Base-by-base conservation (phyloP, 2,797 vertebrate genomes). In the Ceryle rudis region DNA sequence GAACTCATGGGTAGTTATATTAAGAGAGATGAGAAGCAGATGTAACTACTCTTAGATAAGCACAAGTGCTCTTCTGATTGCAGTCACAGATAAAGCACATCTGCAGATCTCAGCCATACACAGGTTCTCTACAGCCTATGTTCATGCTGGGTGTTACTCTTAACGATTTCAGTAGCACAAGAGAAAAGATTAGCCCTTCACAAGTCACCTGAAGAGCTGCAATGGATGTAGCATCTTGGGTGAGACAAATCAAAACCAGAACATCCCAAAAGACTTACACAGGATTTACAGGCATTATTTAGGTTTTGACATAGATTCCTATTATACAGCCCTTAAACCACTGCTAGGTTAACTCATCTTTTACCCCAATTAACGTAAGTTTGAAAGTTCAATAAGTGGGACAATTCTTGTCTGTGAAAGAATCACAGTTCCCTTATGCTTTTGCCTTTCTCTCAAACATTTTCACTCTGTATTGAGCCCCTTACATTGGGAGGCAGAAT, bases 1-100 rank as follows among this genome's bases (percentile, higher is more conserved):
- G 28, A 0, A 1, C 51, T 66, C 0, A 0, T 12, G 15, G 31
- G 41, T 7, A 37, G 47, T 16, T 54, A 23, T 4, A 46, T 58
- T 49, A 81, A 23, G 42, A 51, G 49, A 83, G 58, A 79, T 62
- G 39, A 35, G 42, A 46, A 66, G 31, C 42, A 71, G 37, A 52
- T 11, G 5, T 4, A 77, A 37, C 54, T 23, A 42, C 71, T 78
- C 31, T 23, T n/a, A 13, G 35, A 14, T 16, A 88, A 51, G 35
- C 57, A 21, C 26, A 47, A 62, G 22, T 13, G 29, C 62, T 55
- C 58, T 65, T 49, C 57, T 28, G 31, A 54, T 31, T 2, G 2
- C 37, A 51, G 41, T 7, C 2, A 1, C 9, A 28, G 35, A 5
- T 26, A 16, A 84, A 82, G 28, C 44, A 47, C 51, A 28, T 4